phyloP scores from a whole-genome alignment of 2,888 invertebrate genomes.

The Luperina testacea region DNA sequence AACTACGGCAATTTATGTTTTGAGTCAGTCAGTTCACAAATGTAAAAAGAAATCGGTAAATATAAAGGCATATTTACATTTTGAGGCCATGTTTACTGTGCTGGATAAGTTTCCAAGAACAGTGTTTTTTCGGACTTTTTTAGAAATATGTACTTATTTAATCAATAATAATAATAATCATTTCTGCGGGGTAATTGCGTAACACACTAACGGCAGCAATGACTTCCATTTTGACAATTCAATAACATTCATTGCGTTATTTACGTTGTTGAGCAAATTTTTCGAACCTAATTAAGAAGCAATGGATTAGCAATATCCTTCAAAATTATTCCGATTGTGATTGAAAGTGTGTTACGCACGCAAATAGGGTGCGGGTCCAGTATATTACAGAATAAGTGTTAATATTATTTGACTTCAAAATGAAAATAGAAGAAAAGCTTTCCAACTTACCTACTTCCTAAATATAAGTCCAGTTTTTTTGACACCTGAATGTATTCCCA shows the following conservation, averaged over 20 bases:
- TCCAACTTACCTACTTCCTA: not conserved
- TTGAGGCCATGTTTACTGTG: not conserved
- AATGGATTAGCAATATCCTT: too few species aligned
- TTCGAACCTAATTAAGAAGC: too few species aligned
- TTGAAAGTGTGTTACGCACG: too few species aligned
- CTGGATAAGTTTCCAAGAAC: not conserved
- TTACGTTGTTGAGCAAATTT: too few species aligned
- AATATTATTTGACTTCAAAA: not conserved
- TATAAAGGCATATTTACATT: not conserved
- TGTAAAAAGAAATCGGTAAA: constrained; percentile 1
- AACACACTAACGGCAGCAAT: too few species aligned
- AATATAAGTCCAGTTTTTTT: not conserved
- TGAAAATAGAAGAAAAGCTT: not conserved
- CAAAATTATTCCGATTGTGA: not conserved
- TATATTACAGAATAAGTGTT: not conserved
- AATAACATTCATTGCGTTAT: too few species aligned
- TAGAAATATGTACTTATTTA: not conserved
- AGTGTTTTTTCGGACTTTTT: not conserved
- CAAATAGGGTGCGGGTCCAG: not conserved
- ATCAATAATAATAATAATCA: not conserved
- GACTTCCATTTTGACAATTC: too few species aligned
- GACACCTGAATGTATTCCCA: not conserved
- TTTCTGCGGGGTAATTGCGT: not conserved
- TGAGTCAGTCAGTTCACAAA: constrained; percentile 12
- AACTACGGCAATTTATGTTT: constrained; percentile 55